Evolutionary conservation across 2,888 invertebrate genomes (phyloP), one percentile per base, ranked within the genome.

Genomic region (Netelia virgata): DNA sequence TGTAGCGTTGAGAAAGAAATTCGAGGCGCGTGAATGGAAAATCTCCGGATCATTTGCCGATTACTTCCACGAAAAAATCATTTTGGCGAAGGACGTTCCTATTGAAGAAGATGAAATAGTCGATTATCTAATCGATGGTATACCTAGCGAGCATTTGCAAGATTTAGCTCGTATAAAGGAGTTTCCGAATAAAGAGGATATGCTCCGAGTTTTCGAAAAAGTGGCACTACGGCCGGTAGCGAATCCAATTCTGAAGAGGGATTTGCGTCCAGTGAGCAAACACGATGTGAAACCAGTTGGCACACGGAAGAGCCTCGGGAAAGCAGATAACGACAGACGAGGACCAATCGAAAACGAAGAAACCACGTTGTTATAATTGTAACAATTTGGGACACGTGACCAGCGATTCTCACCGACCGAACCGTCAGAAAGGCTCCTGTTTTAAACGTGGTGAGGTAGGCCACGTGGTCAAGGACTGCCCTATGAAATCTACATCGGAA

Each of bases 111-210:
- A 78, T 36, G 83, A 87, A 76, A 70, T 82, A 10, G 66, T 84
- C 28, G 86, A 86, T 61, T 85, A 87, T 43, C 23, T 86, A 1
- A 82, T 87, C 18, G 87, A 87, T 10, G 87, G 87, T 18, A 87
- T 86, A 47, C 86, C 86, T 6, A 72, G 61, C 11, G 76, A 80
- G 1, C 23, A 75, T 43, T 59, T 87, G 10, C 75, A 76, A 66
- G 79, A 86, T 14, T 82, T 82, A 43, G 84, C 86, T n/a, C 59
- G 68, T 9, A 82, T 87, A 64, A 73, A 82, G 14, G 73, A 82
- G 43, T 86, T 86, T 50, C n/a, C 1, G n/a, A n/a, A 11, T 1
- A 73, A 73, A 16, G 80, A 66, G 6, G 68, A 76, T 36, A 66
- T 85, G 70, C 28, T 83, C 9, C 20, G 72, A 78, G 77, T 80